Evolutionary conservation across 2,888 invertebrate species (phyloP).

Genomic region (Ceriagrion tenellum): DNA sequence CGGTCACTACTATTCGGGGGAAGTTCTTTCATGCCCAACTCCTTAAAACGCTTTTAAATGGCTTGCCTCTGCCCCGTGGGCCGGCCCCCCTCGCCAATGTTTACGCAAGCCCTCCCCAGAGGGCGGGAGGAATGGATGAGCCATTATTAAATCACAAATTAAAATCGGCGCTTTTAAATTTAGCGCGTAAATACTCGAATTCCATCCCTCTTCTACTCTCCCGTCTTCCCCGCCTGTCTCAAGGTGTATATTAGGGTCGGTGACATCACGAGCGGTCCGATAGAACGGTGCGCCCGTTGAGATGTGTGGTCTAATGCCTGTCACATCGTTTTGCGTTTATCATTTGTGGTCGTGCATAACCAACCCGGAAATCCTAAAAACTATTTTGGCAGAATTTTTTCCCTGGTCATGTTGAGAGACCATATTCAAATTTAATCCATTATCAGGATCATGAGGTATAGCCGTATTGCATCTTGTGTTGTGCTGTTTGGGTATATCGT

Average conservation of each 20-base stretch:
- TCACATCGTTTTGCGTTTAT: no score
- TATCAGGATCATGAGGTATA: no score
- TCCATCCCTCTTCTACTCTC: neutral
- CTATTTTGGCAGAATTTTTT: no score
- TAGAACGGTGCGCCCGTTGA: neutral
- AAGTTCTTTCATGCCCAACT: neutral
- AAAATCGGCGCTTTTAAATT: slow-evolving; percentile 22
- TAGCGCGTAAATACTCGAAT: neutral
- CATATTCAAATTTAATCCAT: no score
- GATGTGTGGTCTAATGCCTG: neutral
- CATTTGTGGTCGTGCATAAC: no score
- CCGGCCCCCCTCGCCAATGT: neutral
- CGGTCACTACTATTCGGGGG: neutral
- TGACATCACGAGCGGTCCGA: neutral
- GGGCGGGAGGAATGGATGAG: neutral
- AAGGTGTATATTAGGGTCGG: neutral
- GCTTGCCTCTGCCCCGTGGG: neutral
- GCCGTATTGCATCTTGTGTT: no score
- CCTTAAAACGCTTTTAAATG: neutral
- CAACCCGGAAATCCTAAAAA: no score
- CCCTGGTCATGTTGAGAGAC: no score
- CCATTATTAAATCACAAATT: slow-evolving; percentile 28
- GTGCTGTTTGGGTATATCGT: no score
- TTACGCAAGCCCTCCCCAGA: neutral
- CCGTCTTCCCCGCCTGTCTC: neutral